Conservation (phyloP, 2,113 vertebrate species). For the Indicator maculatus region DNA sequence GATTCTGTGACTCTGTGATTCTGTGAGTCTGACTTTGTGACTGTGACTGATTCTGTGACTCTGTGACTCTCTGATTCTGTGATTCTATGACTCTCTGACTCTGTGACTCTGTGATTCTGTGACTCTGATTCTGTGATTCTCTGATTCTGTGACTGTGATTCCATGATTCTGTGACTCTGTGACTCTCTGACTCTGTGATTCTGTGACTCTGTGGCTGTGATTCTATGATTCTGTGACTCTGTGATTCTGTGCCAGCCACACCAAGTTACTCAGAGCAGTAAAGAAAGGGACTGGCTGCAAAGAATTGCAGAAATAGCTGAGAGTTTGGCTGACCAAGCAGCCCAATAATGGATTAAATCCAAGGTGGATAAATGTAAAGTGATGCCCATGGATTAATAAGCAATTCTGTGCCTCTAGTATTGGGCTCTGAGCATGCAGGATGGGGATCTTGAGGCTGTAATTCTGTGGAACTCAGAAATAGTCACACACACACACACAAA, state of each 20-base stretch:
- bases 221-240: no score
- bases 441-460: not conserved
- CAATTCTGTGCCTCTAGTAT: not conserved
- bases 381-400: not conserved
- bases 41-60: no score
- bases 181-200: no score
- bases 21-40: no score
- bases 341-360: not conserved
- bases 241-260: not conserved
- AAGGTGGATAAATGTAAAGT: not conserved
- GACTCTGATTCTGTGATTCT: no score
- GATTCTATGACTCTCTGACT: no score
- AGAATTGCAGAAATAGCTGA: not conserved
- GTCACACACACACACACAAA: not conserved
- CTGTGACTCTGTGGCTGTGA: not conserved
- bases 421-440: not conserved
- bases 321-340: not conserved
- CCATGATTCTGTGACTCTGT: no score
- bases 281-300: not conserved
- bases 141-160: no score
- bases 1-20: no score
- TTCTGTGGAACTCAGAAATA: not conserved
- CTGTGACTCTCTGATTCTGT: no score
- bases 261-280: not conserved
- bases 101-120: no score